Percentiles rank a stretch among this genome's conserved stretches.
phyloP scores from a whole-genome alignment of 2,888 invertebrate species.

The Cephus pulcher region DNA sequence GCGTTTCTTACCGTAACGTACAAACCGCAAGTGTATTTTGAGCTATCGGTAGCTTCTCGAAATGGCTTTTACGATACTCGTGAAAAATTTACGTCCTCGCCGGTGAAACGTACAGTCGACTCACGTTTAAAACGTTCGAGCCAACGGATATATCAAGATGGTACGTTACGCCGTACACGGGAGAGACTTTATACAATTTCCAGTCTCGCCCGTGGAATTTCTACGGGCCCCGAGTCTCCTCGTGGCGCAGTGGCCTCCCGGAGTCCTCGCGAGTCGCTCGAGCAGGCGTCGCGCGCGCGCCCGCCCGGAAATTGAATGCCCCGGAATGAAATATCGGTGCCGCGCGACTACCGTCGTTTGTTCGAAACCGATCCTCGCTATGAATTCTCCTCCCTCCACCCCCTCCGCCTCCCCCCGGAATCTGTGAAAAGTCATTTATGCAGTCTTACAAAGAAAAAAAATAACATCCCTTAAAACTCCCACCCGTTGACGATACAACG shows the following conservation, averaged over 20 bases:
- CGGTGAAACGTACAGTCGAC: background rate
- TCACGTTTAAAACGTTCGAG: background rate
- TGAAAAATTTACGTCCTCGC: background rate
- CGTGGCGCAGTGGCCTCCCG: background rate
- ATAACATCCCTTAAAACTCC: background rate
- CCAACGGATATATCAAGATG: background rate
- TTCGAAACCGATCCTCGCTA: background rate
- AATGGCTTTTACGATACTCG: no score
- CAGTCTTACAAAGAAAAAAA: background rate
- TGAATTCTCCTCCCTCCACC: background rate
- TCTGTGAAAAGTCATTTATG: background rate
- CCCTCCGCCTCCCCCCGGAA: no score
- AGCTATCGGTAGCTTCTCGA: background rate
- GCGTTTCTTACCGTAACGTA: background rate
- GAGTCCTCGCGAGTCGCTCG: background rate
- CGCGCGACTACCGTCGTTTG: background rate
- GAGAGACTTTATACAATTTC: background rate
- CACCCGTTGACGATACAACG: background rate
- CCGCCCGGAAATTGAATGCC: conserved; percentile 55
- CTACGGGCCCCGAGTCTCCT: background rate
- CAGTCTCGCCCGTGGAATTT: background rate
- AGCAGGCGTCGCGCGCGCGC: background rate
- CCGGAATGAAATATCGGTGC: conserved; percentile 50
- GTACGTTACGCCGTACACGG: background rate
- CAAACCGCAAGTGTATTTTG: background rate